phyloP scores from a whole-genome alignment of 2,797 vertebrate species.

The Erethizon dorsatum region DNA sequence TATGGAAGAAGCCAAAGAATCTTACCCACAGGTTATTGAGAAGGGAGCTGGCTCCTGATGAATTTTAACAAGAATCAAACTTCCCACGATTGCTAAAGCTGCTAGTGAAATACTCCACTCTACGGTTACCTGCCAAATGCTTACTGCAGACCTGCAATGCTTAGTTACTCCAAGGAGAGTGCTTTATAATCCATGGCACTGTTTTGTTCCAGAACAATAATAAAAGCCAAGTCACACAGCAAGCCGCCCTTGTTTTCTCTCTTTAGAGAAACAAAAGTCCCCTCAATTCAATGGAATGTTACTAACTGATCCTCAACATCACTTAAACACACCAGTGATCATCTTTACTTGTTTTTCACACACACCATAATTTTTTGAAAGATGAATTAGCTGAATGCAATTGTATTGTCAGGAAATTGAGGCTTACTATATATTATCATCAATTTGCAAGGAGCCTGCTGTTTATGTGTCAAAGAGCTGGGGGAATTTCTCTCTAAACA shows the following conservation, averaged over 20 bases:
- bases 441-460: conserved; percentile 35
- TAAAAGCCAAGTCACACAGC: conserved; percentile 55
- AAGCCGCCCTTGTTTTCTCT: conserved; percentile 36
- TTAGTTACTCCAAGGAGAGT: conserved; percentile 63
- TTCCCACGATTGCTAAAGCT: conserved; percentile 35
- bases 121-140: conserved; percentile 57
- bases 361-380: conserved; percentile 42
- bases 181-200: conserved; percentile 37
- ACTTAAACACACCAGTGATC: not conserved
- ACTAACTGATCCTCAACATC: not conserved
- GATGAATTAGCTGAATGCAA: conserved; percentile 53
- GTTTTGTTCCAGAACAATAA: conserved; percentile 51
- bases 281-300: not conserved
- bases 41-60: conserved; percentile 7
- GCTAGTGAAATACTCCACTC: not conserved
- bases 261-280: not conserved
- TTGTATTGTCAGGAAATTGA: conserved; percentile 61
- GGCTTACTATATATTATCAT: conserved; percentile 49
- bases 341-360: conserved; percentile 41
- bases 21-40: not conserved
- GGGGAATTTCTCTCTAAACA: conserved; percentile 53
- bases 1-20: not conserved
- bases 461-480: not conserved
- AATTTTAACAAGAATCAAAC: conserved; percentile 63
- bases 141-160: conserved; percentile 6